Base-by-base conservation (phyloP, 1,140 invertebrate genomes). In the Drosophila persimilis region DNA sequence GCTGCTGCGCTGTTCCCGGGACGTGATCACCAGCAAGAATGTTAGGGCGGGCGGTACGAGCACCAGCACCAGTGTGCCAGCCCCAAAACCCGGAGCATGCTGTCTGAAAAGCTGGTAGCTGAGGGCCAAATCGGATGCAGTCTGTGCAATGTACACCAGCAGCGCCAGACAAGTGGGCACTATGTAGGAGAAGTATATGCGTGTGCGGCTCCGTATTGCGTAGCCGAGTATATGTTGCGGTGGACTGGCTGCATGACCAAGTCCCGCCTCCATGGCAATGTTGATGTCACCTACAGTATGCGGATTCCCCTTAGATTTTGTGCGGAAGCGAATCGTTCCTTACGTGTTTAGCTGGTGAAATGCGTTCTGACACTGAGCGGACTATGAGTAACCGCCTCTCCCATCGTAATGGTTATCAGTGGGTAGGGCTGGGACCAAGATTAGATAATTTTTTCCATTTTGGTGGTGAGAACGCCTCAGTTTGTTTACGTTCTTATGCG, bases 161-260 rank as follows among this genome's bases (percentile, higher is more conserved):
- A 92, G 91, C 1, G 84, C 88, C 2, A 93, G 61, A 3, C 92
- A 55, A 6, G 90, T 73, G 48, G 93, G 93, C 20, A 93, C 73
- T 46, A 94, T 76, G 56, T 93, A 93, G n/a, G 92, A 80, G 9
- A 93, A 70, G 56, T 91, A 92, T 64, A 94, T 93, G 39, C 93
- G 92, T 15, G 91, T 92, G 2, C 90, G 92, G 53, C 92, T 93
- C 76, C 92, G 92, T 39, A 93, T 92, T 55, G 91, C 92, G 65
- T 90, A 91, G 63, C 93, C 93, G 51, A 92, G 91, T 76, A 91
- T 92, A 53, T 92, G 91, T 47, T 77, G 88, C 22, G 93, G 93
- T 7, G 89, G 88, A 60, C n/a, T 71, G 20, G 76, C 75, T 17
- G 88, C 83, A 84, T 88, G 72, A 7, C 48, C 64, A 84, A 88